Conservation (phyloP, 1,140 invertebrate species). For the Onthophagus taurus region DNA sequence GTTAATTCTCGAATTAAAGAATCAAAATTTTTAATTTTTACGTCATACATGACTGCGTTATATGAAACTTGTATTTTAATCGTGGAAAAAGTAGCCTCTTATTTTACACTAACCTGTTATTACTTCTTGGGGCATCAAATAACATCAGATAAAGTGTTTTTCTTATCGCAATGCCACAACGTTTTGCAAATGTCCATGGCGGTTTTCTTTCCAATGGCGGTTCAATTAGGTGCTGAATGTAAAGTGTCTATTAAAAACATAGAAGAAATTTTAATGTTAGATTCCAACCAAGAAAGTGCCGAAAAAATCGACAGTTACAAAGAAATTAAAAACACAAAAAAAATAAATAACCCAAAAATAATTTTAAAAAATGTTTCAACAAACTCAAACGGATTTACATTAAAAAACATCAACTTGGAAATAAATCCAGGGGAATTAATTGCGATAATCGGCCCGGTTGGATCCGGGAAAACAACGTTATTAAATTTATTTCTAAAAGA, state of each 20-base stretch:
- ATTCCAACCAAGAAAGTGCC: constrained; percentile 42
- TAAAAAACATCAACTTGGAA: constrained; percentile 51
- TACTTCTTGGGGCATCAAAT: constrained; percentile 51
- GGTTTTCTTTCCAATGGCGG: constrained; percentile 55
- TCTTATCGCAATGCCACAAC: constrained; percentile 60
- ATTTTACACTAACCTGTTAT: constrained; percentile 54
- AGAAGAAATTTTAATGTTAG: constrained; percentile 46
- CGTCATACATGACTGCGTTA: constrained; percentile 60
- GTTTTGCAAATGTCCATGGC: constrained; percentile 57
- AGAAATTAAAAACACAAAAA: constrained; percentile 31
- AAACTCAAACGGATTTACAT: constrained; percentile 47
- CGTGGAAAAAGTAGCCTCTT: constrained; percentile 57
- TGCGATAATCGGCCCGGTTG: constrained; percentile 67
- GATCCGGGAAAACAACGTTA: constrained; percentile 72
- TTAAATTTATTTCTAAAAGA: constrained; percentile 65
- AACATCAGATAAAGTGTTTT: constrained; percentile 56
- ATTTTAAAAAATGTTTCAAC: constrained; percentile 43
- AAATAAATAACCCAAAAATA: too few species aligned
- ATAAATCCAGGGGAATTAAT: constrained; percentile 56
- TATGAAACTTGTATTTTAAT: constrained; percentile 59
- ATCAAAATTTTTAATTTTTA: constrained; percentile 40
- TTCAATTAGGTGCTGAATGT: constrained; percentile 52
- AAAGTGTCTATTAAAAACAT: constrained; percentile 49
- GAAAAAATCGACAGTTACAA: constrained; percentile 15
- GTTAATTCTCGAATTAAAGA: constrained; percentile 41